Base-by-base conservation (phyloP, 2,888 invertebrate genomes). In the Philereme vetulata region DNA sequence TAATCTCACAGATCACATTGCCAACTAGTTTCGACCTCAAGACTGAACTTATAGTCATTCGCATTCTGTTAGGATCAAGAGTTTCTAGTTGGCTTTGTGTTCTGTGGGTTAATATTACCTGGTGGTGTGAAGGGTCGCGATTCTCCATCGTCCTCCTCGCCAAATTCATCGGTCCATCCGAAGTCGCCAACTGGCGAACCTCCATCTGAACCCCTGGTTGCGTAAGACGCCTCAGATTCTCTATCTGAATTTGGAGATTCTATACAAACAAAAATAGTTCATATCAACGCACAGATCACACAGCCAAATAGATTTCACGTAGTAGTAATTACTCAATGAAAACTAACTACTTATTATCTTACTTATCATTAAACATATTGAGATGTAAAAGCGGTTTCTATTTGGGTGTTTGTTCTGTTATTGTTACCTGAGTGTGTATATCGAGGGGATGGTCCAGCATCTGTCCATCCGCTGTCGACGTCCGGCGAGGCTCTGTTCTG, bases 241-340 rank as follows among this genome's bases (percentile, higher is more conserved):
- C 43, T 32, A 10, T 33, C 49, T 36, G 32, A 32, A 36, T 56
- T 33, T 38, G 56, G 50, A 4, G 45, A 56, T 38, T 38, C 56
- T 56, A 56, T 50, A 40, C 8, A 40, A 53, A 53, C 45, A 49
- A 51, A 50, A 59, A 36, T 36, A 49, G 7, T 11, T 49, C 6
- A n/a, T 33, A 50, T 56, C 40, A 56, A 38, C 56, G 38, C 44
- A 56, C 48, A 56, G 51, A 52, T 33, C 44, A 50, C 49, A 56
- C 9, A 60, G 48, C 52, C 36, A 60, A 52, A 52, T 60, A 60
- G 34, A 51, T 46, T 10, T 38, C 40, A 40, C 3, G 35, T n/a
- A 21, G 8, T 7, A 51, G 36, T 34, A 8, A 11, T 7, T n/a
- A 34, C n/a, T n/a, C n/a, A n/a, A n/a, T n/a, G n/a, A n/a, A n/a